These are phyloP conservation scores for Melopsittacus undulatus DNA, from an alignment of 2,797 vertebrate genomes.

Conservation along the genomic window DNA sequence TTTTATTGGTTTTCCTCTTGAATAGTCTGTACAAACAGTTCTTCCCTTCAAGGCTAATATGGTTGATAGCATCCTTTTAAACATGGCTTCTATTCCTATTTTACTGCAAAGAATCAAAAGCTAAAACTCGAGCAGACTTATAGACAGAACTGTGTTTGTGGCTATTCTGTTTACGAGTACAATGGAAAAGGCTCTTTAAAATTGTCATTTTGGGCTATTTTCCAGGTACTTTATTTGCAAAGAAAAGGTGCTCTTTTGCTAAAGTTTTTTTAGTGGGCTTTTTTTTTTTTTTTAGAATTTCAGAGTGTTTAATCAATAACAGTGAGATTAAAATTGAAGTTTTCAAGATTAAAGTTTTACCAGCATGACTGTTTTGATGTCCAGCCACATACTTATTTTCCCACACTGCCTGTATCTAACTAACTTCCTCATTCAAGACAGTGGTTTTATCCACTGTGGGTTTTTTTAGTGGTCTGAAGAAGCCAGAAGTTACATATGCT, in stretches of 20 bases:
- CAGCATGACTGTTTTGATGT: background rate
- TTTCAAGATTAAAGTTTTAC: conserved; percentile 47
- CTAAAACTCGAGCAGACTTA: background rate
- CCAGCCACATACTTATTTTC: background rate
- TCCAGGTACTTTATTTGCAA: background rate
- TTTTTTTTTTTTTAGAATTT: background rate
- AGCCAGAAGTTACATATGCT: background rate
- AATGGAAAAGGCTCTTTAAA: background rate
- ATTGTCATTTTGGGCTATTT: background rate
- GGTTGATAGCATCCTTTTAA: background rate
- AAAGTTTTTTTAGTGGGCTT: background rate
- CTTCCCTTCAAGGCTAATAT: background rate
- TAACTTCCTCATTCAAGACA: background rate
- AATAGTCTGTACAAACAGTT: background rate
- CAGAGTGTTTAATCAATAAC: conserved; percentile 32
- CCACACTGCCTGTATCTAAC: background rate
- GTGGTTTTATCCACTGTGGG: background rate
- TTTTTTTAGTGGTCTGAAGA: background rate
- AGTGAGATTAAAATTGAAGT: background rate
- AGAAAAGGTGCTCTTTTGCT: background rate
- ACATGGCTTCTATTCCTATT: background rate
- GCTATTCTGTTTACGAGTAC: background rate
- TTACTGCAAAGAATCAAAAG: background rate
- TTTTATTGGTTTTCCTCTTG: background rate
- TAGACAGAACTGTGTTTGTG: background rate